Percentiles rank a stretch among this genome's conserved stretches.
Evolutionary conservation across 2,113 vertebrate species (phyloP).

Genomic region (human (Homo sapiens)): GRCh38 chr17:52914501-52915000

Average conservation of each 20-base stretch:
- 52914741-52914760: neutral
- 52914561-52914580: neutral
- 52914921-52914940: neutral
- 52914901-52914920: neutral
- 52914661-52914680: neutral
- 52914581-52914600: neutral
- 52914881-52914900: neutral
- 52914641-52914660: neutral
- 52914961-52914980: neutral
- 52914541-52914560: neutral
- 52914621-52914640: neutral
- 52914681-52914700: neutral
- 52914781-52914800: neutral
- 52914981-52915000: too few relatives aligned
- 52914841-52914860: neutral
- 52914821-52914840: neutral
- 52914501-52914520: constrained; percentile 48
- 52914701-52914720: neutral
- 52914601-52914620: neutral
- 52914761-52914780: neutral
- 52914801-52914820: neutral
- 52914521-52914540: constrained; percentile 14
- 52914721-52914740: neutral
- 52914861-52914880: neutral
- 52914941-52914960: neutral